Base-by-base conservation (phyloP, 2,888 invertebrate genomes). In the Caenorhabditis angaria region DNA sequence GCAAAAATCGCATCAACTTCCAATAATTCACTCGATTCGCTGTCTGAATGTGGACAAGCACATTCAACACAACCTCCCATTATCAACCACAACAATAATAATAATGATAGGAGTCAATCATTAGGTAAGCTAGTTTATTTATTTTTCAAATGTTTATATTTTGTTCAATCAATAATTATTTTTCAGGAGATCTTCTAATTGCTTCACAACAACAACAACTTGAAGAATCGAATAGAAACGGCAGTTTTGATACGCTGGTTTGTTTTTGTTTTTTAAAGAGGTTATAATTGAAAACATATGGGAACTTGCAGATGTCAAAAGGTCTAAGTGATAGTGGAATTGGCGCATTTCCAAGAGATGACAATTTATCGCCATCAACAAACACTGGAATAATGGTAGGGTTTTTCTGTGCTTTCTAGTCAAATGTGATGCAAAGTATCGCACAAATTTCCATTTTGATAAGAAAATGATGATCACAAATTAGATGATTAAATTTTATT, bases 301-400 rank as follows among this genome's bases (percentile, higher is more conserved):
- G 8, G 28, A 6, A 29, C 25, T 32, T 62, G 10, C 58, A 71
- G 67, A 64, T 65, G 53, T 65, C 67, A 22, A 67, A 61, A 35
- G 61, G 60, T n/a, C 61, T 72, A 35, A 67, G 67, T 14, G 72
- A 72, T 58, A 72, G 72, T 55, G 67, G 72, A 58, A 72, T 72
- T 65, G 67, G 61, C 20, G 64, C 67, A 35, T 20, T 63, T 48
- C 61, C 56, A 58, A 58, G 63, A 35, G 71, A 71, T 57, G 66
- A 71, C 10, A 60, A 62, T 22, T 53, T 65, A 8, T 70, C 70
- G 48, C 70, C 65, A 27, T 63, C 66, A 51, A 55, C 63, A 56
- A n/a, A n/a, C n/a, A n/a, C n/a, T n/a, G n/a, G n/a, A n/a, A n/a
- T n/a, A n/a, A n/a, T n/a, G n/a, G n/a, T n/a, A n/a, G n/a, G n/a